A percentile compares a stretch with the other conserved stretches of the same genome.
phyloP scores from a whole-genome alignment of 2,797 vertebrate genomes.

The Myotis daubentonii region DNA sequence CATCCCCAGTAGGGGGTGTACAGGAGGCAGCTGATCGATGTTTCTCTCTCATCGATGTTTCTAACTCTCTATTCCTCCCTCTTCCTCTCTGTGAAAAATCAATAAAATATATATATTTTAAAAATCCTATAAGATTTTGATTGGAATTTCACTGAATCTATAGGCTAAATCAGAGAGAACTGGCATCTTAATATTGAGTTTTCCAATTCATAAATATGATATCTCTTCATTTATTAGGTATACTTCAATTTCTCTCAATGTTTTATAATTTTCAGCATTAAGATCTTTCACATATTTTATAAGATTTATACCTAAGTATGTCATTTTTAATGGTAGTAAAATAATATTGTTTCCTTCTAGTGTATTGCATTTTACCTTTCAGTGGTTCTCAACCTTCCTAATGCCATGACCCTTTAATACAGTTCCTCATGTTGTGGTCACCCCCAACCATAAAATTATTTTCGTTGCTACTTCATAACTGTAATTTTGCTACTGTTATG shows the following conservation, averaged over 20 bases:
- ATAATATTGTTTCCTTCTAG: conserved; percentile 49
- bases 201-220: not conserved
- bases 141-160: conserved; percentile 18
- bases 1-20: no score
- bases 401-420: no score
- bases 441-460: no score
- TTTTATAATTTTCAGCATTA: conserved; percentile 34
- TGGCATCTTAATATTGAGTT: conserved; percentile 15
- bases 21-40: no score
- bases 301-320: conserved; percentile 24
- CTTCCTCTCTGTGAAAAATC: no score
- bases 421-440: no score
- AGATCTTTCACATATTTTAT: conserved; percentile 22
- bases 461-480: no score
- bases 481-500: no score
- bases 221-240: not conserved
- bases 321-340: not conserved
- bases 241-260: conserved; percentile 51
- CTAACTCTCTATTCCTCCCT: no score
- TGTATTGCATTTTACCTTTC: conserved; percentile 35
- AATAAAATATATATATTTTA: no score
- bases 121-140: conserved; percentile 14
- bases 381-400: no score
- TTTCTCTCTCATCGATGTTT: no score
- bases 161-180: conserved; percentile 20